Evolutionary conservation across 1,140 invertebrate species (phyloP), one percentile per base, ranked within the genome.

Genomic region (Bathynomus jamesi): DNA sequence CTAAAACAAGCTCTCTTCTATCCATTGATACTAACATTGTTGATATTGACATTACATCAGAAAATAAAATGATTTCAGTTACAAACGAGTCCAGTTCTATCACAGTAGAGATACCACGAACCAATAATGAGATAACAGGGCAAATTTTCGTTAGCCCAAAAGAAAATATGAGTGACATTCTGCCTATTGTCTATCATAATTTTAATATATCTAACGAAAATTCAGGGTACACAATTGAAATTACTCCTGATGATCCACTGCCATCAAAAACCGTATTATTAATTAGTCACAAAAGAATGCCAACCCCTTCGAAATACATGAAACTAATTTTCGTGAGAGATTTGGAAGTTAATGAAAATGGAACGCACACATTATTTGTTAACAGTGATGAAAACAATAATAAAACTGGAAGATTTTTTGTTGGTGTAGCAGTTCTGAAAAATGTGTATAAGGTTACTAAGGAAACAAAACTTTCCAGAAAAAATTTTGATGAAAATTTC

Each of bases 341-440:
- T 5, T 61, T 72, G 27, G 17, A 65, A 53, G 21, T 68, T 61
- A 63, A 63, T 1, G n/a, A n/a, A n/a, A 67, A 72, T 70, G 65
- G 46, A 27, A 21, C 17, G 28, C 31, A 62, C 29, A 28, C 32
- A 30, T 40, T 28, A 10, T 68, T 72, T 62, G 61, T 63, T 17
- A 46, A 61, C 28, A 68, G 29, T 11, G 32, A 61, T 7, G 27
- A 70, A 46, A 72, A 68, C 31, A 0, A 4, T 10, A 72, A 72
- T 30, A 72, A 40, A 70, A 72, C 71, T 4, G 71, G 71, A 28
- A 69, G 63, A 53, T 72, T 72, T 31, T 30, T 69, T 17, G 61
- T 67, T 24, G 71, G 32, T 13, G 62, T 72, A n/a, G 67, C 32
- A 4, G n/a, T 72, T 13, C 28, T 68, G 13, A 63, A 68, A 72